A percentile compares a stretch with the other conserved stretches of the same genome.
Conservation (phyloP, 2,888 invertebrate genomes). For the Drosophila sordidula region DNA sequence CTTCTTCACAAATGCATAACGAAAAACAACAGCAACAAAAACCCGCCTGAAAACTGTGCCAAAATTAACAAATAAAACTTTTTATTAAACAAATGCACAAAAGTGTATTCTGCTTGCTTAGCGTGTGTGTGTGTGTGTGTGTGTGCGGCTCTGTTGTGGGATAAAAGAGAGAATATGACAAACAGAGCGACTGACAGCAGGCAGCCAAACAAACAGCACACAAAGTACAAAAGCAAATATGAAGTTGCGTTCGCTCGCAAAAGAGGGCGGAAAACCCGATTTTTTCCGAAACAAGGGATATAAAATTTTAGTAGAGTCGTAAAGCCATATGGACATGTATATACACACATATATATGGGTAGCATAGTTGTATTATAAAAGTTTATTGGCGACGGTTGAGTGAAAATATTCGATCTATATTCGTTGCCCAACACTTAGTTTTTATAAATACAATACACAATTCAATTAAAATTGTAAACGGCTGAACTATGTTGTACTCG, state of each 20-base stretch:
- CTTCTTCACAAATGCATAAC: constrained; percentile 54
- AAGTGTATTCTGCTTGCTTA: constrained; percentile 62
- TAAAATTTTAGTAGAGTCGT: constrained; percentile 17
- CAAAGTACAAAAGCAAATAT: constrained; percentile 43
- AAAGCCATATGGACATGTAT: constrained; percentile 12
- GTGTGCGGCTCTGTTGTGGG: constrained; percentile 21
- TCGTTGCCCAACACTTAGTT: too few relatives aligned
- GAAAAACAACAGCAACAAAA: constrained; percentile 33
- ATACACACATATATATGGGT: neutral
- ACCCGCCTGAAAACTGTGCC: constrained; percentile 61
- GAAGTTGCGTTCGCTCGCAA: constrained; percentile 12
- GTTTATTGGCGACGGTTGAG: constrained; percentile 2
- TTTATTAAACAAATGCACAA: constrained; percentile 72
- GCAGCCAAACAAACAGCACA: constrained; percentile 25
- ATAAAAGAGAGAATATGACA: constrained; percentile 38
- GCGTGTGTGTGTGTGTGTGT: constrained; percentile 20
- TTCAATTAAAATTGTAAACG: too few relatives aligned
- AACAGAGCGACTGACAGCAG: constrained; percentile 24
- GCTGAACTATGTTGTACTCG: too few relatives aligned
- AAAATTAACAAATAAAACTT: constrained; percentile 77
- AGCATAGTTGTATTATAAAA: constrained; percentile 9
- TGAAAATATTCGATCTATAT: neutral
- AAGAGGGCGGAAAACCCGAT: constrained; percentile 12
- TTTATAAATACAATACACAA: too few relatives aligned
- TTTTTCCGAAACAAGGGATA: constrained; percentile 1